Base-by-base conservation (phyloP, 2,113 vertebrate genomes). In the Calyptomena viridis region DNA sequence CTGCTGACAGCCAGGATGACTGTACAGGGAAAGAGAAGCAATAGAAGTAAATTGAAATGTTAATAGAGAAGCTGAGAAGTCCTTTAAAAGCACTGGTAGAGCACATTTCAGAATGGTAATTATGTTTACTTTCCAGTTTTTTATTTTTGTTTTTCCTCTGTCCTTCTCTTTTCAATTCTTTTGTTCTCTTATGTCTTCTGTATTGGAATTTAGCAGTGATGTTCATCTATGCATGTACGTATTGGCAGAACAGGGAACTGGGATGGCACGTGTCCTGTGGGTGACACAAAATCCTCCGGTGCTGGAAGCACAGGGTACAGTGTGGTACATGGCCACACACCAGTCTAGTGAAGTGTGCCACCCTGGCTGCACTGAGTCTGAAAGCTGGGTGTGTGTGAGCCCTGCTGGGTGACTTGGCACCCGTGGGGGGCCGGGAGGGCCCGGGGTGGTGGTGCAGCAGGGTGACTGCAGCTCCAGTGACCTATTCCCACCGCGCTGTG, bases 261-360 rank as follows among this genome's bases (percentile, higher is more conserved):
- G 40, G 33, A 6, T 6, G 46, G 37, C 4, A 15, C 2, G 8
- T 28, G 44, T 19, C 12, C 31, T 19, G 28, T 9, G 17, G 37
- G 68, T 30, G 64, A 37, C 4, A 21, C 1, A 8, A 53, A 71
- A 58, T 0, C 56, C 44, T 2, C 12, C 30, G 49, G 44, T 44
- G 23, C 22, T 31, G 52, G 8, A 63, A 44, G 50, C 18, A 13
- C 1, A 35, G 20, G 0, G 8, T 13, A 5, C 0, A 0, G 5
- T 0, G 1, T 5, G 18, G 39, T 28, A 7, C 7, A 0, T 1
- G 22, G 42, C 22, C 47, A 31, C 14, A 0, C 39, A 66, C 20
- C 3, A 22, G 10, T 35, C 22, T 6, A 35, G 6, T 1, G n/a
- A 1, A 63, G 12, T 2, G 1, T 1, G 2, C 23, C 64, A 37